A percentile compares a stretch with the other conserved stretches of the same genome.
Conservation (phyloP, 2,888 invertebrate genomes). For the Caenorhabditis becei region DNA sequence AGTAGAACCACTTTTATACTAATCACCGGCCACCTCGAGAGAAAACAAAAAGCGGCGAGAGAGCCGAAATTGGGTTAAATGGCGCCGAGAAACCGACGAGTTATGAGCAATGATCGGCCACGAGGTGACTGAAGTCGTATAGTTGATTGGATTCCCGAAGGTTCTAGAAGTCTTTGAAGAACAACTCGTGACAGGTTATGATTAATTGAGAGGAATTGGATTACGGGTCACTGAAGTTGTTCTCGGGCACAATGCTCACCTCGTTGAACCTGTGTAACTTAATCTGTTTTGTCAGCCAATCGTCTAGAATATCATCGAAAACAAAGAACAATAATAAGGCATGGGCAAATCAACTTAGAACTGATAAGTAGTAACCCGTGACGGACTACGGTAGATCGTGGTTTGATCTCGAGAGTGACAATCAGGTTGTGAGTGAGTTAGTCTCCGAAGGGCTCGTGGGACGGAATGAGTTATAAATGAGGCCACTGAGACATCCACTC, state of each 20-base stretch:
- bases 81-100: background rate
- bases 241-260: background rate
- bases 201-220: too few species aligned
- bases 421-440: too few species aligned
- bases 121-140: constrained; percentile 14
- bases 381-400: too few species aligned
- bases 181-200: too few species aligned
- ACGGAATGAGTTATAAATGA: background rate
- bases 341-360: too few species aligned
- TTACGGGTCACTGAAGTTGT: background rate
- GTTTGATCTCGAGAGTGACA: too few species aligned
- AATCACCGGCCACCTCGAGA: constrained; percentile 17
- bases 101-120: constrained; percentile 24
- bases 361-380: too few species aligned
- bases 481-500: background rate
- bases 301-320: background rate
- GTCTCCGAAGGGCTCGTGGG: too few species aligned
- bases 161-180: background rate
- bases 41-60: constrained; percentile 5
- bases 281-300: too few species aligned
- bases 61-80: constrained; percentile 9
- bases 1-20: constrained; percentile 1
- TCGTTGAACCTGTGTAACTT: too few species aligned
- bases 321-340: too few species aligned
- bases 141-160: constrained; percentile 11